Conservation (phyloP, 2,888 invertebrate species). For the Thumatha senex region DNA sequence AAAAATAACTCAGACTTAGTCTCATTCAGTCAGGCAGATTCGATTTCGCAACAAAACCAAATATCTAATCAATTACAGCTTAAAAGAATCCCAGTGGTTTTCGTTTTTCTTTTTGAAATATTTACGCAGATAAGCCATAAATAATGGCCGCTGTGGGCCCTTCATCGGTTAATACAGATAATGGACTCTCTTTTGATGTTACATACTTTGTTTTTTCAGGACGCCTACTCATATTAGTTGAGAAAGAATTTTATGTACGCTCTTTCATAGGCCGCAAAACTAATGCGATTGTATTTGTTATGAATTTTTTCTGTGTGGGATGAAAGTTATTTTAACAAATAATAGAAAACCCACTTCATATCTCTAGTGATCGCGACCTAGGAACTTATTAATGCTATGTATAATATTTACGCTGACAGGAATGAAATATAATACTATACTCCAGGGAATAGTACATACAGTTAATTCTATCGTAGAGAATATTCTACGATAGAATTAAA, state of each 20-base stretch:
- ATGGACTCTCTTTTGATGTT: constrained; percentile 26
- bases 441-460: no score
- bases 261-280: neutral
- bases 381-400: neutral
- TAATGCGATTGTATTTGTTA: neutral
- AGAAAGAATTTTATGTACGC: neutral
- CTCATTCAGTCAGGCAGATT: no score
- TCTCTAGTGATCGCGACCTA: neutral
- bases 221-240: neutral
- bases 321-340: neutral
- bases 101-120: constrained; percentile 12
- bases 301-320: neutral
- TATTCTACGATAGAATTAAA: no score
- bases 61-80: neutral
- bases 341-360: neutral
- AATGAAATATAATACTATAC: no score
- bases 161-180: constrained; percentile 25
- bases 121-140: constrained; percentile 6
- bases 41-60: neutral
- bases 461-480: no score
- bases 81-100: constrained; percentile 1
- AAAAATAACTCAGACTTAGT: no score
- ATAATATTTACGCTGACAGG: neutral
- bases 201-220: constrained; percentile 1
- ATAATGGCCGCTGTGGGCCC: constrained; percentile 19